Evolutionary conservation across 2,888 invertebrate genomes (phyloP).

Genomic region (Troglohyphantes excavatus): DNA sequence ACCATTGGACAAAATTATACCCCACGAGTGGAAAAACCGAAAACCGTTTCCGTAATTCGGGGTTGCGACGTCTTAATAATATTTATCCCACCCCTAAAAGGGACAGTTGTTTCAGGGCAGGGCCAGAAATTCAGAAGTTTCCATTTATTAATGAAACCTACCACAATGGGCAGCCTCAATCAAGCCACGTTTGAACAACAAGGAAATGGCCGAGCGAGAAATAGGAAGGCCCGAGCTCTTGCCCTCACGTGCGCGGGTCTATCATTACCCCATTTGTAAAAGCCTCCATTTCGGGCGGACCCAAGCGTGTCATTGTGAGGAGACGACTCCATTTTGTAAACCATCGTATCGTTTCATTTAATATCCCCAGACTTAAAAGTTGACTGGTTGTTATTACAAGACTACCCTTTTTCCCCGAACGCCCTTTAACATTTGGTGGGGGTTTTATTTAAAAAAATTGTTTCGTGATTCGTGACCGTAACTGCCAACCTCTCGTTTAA

Average conservation of each 20-base stretch:
- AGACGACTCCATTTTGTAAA: slow-evolving; percentile 66
- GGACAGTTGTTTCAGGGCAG: neutral
- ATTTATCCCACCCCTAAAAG: neutral
- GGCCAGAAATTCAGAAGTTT: slow-evolving; percentile 2
- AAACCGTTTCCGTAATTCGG: neutral
- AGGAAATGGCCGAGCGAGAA: slow-evolving; percentile 20
- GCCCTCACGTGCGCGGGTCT: slow-evolving; percentile 31
- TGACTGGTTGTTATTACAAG: slow-evolving; percentile 56
- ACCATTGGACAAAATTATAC: neutral
- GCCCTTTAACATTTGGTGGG: neutral
- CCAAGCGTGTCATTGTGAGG: slow-evolving; percentile 68
- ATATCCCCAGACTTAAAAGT: slow-evolving; percentile 37
- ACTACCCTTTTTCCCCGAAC: slow-evolving; percentile 31
- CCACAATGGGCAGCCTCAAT: slow-evolving; percentile 26
- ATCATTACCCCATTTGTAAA: slow-evolving; percentile 76
- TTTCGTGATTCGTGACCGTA: slow-evolving; percentile 43
- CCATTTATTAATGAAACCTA: slow-evolving; percentile 17
- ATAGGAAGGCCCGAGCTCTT: neutral
- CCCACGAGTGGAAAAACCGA: no score
- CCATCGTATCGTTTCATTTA: neutral
- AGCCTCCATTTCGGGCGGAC: slow-evolving; percentile 41
- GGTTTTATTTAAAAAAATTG: no score
- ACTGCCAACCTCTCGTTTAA: slow-evolving; percentile 48
- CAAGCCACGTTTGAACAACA: slow-evolving; percentile 30
- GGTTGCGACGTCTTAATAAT: neutral